These are phyloP conservation scores for Athripsodes cinereus DNA, from an alignment of 2,888 invertebrate genomes.

Conservation along the genomic window DNA sequence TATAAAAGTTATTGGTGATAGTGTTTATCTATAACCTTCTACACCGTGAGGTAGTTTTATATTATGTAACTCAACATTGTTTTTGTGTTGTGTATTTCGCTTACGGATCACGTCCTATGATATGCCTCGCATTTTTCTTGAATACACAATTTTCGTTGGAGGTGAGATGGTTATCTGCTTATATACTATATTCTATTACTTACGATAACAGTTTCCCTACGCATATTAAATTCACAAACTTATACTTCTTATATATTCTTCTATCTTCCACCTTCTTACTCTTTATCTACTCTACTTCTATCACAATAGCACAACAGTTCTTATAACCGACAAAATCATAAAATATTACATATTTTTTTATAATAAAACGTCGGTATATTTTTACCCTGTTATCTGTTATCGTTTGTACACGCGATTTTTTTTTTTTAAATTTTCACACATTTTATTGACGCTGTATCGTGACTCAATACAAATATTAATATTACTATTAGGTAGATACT, in stretches of 20 bases:
- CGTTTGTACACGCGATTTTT: no score
- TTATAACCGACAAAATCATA: no score
- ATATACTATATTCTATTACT: not conserved
- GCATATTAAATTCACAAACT: not conserved
- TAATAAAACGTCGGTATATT: no score
- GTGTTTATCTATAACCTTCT: not conserved
- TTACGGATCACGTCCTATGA: conserved; percentile 17
- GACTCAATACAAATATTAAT: no score
- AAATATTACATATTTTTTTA: not conserved
- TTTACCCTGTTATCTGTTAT: no score
- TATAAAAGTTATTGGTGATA: not conserved
- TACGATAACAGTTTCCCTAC: not conserved
- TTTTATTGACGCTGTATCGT: no score
- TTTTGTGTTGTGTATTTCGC: conserved; percentile 8
- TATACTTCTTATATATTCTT: no score
- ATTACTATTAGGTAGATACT: no score
- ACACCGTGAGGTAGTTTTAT: conserved; percentile 1
- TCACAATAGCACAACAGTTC: no score
- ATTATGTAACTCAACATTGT: conserved; percentile 6
- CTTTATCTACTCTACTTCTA: no score
- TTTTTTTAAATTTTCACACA: no score
- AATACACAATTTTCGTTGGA: conserved; percentile 16
- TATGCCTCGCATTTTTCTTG: conserved; percentile 16
- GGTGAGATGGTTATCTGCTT: not conserved
- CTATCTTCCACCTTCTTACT: no score